Percentiles rank a stretch among this genome's conserved stretches.
These are phyloP conservation scores for Limanda limanda DNA, from an alignment of 2,113 vertebrate species.

Conservation along the genomic window DNA sequence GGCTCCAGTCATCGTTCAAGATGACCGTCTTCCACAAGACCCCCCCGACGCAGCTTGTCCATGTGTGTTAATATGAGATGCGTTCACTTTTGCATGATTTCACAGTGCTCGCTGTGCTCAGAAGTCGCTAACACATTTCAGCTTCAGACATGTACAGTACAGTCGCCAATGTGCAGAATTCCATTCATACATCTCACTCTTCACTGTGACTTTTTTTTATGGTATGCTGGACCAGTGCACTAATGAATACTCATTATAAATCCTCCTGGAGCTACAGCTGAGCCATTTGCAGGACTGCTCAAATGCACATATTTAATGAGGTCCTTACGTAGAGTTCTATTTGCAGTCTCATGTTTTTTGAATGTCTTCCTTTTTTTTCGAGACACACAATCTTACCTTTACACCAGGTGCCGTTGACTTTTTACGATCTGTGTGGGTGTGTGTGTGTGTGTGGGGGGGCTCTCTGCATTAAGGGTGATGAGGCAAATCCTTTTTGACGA, in stretches of 20 bases:
- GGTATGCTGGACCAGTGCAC: constrained; percentile 29
- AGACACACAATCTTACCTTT: too few relatives aligned
- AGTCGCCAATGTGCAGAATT: constrained; percentile 27
- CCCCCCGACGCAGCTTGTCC: not conserved
- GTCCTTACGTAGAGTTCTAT: not conserved
- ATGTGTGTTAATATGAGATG: constrained; percentile 11
- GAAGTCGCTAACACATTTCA: constrained; percentile 10
- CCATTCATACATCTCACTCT: constrained; percentile 30
- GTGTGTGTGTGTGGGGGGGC: too few relatives aligned
- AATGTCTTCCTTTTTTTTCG: too few relatives aligned
- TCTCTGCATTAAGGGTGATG: too few relatives aligned
- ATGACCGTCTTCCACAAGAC: constrained; percentile 2
- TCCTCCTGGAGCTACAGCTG: constrained; percentile 48
- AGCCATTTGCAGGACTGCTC: constrained; percentile 33
- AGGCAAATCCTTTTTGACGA: too few relatives aligned
- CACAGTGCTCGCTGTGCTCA: constrained; percentile 1
- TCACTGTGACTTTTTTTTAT: constrained; percentile 27
- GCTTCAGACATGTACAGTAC: not conserved
- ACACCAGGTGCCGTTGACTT: too few relatives aligned
- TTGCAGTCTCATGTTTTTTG: too few relatives aligned
- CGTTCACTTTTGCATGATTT: constrained; percentile 25
- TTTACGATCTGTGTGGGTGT: too few relatives aligned
- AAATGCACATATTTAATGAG: constrained; percentile 52
- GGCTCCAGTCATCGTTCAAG: not conserved
- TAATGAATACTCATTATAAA: constrained; percentile 56